These are phyloP conservation scores for Gorsachius magnificus DNA, from an alignment of 2,797 vertebrate species.

Conservation along the genomic window DNA sequence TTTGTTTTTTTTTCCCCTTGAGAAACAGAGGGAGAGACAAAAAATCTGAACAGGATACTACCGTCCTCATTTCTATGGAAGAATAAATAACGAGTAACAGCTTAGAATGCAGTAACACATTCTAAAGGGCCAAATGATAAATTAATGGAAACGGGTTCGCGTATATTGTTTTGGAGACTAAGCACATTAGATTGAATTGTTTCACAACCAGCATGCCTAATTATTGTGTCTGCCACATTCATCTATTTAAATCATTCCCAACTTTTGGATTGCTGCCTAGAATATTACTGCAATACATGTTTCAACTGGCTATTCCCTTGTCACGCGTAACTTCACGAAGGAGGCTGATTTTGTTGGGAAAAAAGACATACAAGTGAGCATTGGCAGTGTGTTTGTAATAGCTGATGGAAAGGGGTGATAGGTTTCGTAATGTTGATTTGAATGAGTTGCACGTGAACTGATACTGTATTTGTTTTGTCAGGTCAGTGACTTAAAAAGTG, in stretches of 20 bases:
- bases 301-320: conserved; percentile 74
- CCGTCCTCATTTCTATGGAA: neutral
- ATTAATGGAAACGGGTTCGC: conserved; percentile 65
- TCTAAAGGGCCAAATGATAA: conserved; percentile 65
- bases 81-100: conserved; percentile 33
- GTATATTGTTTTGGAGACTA: conserved; percentile 67
- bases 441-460: conserved; percentile 26
- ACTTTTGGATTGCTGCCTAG: conserved; percentile 83
- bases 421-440: conserved; percentile 1
- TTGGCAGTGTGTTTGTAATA: neutral
- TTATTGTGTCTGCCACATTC: conserved; percentile 85
- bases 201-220: conserved; percentile 76
- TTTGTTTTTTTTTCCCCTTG: neutral
- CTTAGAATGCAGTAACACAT: conserved; percentile 40
- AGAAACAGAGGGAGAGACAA: neutral
- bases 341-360: neutral
- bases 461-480: conserved; percentile 72
- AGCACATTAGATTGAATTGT: conserved; percentile 74
- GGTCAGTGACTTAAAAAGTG: conserved; percentile 77
- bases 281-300: conserved; percentile 77
- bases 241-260: conserved; percentile 78
- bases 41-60: neutral
- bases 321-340: conserved; percentile 61
- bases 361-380: neutral
- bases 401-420: neutral